phyloP scores from a whole-genome alignment of 2,888 invertebrate species.

The Agonopterix subpropinquella region DNA sequence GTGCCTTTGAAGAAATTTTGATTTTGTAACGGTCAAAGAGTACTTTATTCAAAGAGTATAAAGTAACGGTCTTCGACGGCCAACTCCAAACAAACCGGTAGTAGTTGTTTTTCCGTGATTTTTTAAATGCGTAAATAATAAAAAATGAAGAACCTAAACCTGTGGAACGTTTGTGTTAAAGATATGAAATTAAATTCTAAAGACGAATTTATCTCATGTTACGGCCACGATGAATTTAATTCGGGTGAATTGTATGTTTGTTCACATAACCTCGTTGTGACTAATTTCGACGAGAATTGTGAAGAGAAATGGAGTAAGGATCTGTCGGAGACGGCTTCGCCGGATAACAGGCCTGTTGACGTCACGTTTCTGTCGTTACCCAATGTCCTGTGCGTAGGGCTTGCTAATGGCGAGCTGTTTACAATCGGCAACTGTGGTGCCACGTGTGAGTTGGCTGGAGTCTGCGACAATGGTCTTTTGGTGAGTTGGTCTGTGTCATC shows the following conservation, averaged over 20 bases:
- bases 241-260: conserved; percentile 49
- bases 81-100: no score
- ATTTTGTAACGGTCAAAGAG: no score
- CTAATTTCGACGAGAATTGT: conserved; percentile 40
- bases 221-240: conserved; percentile 45
- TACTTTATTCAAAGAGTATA: no score
- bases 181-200: conserved; percentile 28
- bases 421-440: conserved; percentile 41
- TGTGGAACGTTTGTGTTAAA: conserved; percentile 47
- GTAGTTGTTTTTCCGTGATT: conserved; percentile 1
- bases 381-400: conserved; percentile 47
- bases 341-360: conserved; percentile 64
- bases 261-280: conserved; percentile 51
- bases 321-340: conserved; percentile 38
- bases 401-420: conserved; percentile 56
- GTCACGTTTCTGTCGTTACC: conserved; percentile 49
- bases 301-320: conserved; percentile 46
- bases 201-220: conserved; percentile 37
- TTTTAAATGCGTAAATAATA: conserved; percentile 1
- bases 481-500: no score
- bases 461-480: conserved; percentile 50
- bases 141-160: conserved; percentile 54
- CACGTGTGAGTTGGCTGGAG: conserved; percentile 42
- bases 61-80: no score
- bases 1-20: no score